Evolutionary conservation across 2,113 vertebrate genomes (phyloP), one percentile per base, ranked within the genome.

Genomic region (Brachyhypopomus occidentalis): DNA sequence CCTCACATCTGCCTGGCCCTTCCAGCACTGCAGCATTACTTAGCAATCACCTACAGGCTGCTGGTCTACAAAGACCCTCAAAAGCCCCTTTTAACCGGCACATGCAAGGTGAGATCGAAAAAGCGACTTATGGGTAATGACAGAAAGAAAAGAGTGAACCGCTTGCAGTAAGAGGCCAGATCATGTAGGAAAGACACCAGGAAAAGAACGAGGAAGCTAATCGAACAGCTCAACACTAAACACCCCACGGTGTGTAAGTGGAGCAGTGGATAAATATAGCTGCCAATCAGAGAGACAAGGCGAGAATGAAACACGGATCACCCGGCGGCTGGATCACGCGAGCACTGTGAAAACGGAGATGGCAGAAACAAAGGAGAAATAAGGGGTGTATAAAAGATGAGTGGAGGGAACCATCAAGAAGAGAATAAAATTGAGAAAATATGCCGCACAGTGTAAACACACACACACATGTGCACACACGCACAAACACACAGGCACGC

Each of bases 381-480:
- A 80, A 64, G 72, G 41, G 30, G 59, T 45, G 6, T 30, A 8
- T 55, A 52, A n/a, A 75, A 80, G 74, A 52, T 58, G 60, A 63
- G 82, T 62, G 25, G 58, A 77, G 4, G 84, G 78, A 86, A 86
- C 41, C 23, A 80, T 85, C 60, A 73, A 23, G 12, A 30, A 38
- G 62, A 75, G 55, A 62, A 63, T 86, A 66, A 83, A 85, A 83
- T 78, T 66, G 45, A 14, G 45, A 12, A 52, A 52, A 52, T 52
- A 11, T 52, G 45, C 16, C 14, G 34, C 17, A 19, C 22, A 67
- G 30, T 30, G 30, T 2, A 30, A 30, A 30, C 41, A 8, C 2
- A 16, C 23, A 56, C 5, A 30, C 45, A 36, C 19, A 58, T 1
- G 30, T 30, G 30, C 27, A 55, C 60, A 75, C 48, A 58, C 36